These are phyloP conservation scores for Mormyrops boulengeri DNA, from an alignment of 2,797 vertebrate genomes.

Conservation along the genomic window DNA sequence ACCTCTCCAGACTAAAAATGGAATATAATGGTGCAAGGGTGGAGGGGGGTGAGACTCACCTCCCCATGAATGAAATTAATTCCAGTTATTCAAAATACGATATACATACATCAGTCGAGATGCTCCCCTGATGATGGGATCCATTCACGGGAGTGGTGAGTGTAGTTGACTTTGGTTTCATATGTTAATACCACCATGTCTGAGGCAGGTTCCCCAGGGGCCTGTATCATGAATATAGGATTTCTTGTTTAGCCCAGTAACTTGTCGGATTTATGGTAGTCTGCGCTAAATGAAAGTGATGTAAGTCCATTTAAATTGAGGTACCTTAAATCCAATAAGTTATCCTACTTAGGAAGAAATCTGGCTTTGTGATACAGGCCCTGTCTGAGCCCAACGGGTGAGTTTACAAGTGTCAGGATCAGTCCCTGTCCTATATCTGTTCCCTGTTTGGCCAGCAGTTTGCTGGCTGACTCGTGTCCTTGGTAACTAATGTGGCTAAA, in stretches of 20 bases:
- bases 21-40: background rate
- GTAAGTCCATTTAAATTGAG: background rate
- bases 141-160: background rate
- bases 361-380: background rate
- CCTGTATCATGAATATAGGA: background rate
- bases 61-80: conserved; percentile 16
- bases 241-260: background rate
- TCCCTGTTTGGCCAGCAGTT: background rate
- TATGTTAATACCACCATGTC: background rate
- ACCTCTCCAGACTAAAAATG: conserved; percentile 6
- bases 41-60: background rate
- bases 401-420: background rate
- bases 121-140: background rate
- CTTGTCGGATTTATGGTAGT: background rate
- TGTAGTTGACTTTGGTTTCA: background rate
- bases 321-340: background rate
- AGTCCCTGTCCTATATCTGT: background rate
- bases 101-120: background rate
- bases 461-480: background rate
- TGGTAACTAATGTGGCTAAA: background rate
- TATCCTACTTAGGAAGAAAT: background rate
- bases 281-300: background rate
- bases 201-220: background rate
- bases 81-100: conserved; percentile 17
- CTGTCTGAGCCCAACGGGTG: background rate